Conservation (phyloP, 2,888 invertebrate species). For the Dexiosoma caninum region DNA sequence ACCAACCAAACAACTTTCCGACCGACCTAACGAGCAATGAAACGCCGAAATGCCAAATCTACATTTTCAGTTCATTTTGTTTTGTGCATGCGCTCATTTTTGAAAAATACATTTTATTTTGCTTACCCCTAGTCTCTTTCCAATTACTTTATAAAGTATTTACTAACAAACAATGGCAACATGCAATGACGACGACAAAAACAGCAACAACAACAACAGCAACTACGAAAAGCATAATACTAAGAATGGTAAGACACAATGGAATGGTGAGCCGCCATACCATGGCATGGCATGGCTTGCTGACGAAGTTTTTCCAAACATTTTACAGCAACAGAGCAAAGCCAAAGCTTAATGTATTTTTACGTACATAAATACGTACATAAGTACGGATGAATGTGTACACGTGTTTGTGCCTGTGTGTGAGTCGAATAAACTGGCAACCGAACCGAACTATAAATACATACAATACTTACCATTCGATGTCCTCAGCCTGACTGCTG, state of each 20-base stretch:
- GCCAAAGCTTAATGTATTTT: conserved; percentile 19
- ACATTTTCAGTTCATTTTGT: conserved; percentile 33
- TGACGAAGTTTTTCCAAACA: conserved; percentile 47
- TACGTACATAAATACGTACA: not conserved
- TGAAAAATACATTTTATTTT: conserved; percentile 32
- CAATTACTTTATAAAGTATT: conserved; percentile 57
- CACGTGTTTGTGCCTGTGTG: too few relatives aligned
- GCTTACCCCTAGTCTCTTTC: conserved; percentile 45
- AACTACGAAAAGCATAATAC: not conserved
- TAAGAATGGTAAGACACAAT: conserved; percentile 1
- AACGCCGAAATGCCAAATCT: conserved; percentile 24
- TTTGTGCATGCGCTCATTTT: conserved; percentile 57
- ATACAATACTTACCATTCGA: conserved; percentile 24
- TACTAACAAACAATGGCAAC: conserved; percentile 56
- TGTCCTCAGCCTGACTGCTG: conserved; percentile 50
- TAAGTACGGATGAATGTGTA: too few relatives aligned
- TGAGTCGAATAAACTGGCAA: conserved; percentile 13
- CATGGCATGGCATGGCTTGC: conserved; percentile 26
- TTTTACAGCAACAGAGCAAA: conserved; percentile 31
- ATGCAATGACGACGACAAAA: conserved; percentile 31
- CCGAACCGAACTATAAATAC: conserved; percentile 23
- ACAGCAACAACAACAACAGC: not conserved
- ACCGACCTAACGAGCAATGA: not conserved
- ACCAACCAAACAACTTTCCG: not conserved
- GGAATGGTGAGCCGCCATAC: conserved; percentile 1